phyloP scores from a whole-genome alignment of 2,113 vertebrate genomes.

The Tachysurus fulvidraco region DNA sequence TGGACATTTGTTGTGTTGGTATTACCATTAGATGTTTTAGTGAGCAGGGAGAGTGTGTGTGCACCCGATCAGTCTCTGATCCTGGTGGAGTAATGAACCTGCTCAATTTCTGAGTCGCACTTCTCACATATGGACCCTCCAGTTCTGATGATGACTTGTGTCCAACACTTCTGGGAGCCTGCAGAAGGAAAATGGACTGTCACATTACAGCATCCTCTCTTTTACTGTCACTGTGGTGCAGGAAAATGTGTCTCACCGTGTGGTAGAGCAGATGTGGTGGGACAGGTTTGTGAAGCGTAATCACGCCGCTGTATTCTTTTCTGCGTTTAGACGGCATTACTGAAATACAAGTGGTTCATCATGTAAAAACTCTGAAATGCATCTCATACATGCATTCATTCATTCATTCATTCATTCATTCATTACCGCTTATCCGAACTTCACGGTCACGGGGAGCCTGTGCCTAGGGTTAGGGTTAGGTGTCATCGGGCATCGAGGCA shows the following conservation, averaged over 20 bases:
- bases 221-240: background rate
- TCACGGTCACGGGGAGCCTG: too few relatives aligned
- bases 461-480: too few relatives aligned
- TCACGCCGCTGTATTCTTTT: background rate
- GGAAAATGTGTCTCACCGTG: background rate
- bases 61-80: background rate
- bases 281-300: background rate
- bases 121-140: background rate
- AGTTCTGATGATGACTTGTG: background rate
- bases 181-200: background rate
- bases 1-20: background rate
- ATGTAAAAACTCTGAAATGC: background rate
- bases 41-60: background rate
- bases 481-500: too few relatives aligned
- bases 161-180: background rate
- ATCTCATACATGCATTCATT: background rate
- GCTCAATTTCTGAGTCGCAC: background rate
- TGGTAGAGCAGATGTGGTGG: background rate
- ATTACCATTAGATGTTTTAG: slow-evolving; percentile 30
- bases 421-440: too few relatives aligned
- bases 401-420: too few relatives aligned
- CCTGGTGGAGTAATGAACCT: background rate
- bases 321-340: background rate
- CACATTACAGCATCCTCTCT: background rate
- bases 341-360: background rate